Conservation (phyloP, 1,140 invertebrate genomes). For the Lithobius niger region DNA sequence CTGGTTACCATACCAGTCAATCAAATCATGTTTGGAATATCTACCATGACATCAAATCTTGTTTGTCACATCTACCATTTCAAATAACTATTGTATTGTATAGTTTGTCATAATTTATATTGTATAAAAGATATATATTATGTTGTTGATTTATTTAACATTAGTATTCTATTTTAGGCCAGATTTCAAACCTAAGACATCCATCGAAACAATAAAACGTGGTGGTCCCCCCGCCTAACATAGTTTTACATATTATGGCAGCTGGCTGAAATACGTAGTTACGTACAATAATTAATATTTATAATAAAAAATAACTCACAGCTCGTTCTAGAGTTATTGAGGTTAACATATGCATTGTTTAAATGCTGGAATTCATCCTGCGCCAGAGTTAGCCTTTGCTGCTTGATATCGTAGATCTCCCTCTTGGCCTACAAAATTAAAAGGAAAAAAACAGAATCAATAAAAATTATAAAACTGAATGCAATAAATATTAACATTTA, state of each 20-base stretch:
- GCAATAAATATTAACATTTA: neutral
- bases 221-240: no score
- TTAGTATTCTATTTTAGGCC: neutral
- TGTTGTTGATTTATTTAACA: neutral
- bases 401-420: conserved; percentile 90
- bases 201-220: neutral
- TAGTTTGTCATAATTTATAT: no score
- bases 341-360: conserved; percentile 66
- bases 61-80: no score
- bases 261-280: no score
- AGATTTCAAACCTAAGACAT: neutral
- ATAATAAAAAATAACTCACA: conserved; percentile 23
- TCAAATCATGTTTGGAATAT: no score
- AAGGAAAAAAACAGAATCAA: conserved; percentile 1
- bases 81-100: no score
- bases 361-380: conserved; percentile 93
- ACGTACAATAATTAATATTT: neutral
- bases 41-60: no score
- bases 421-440: conserved; percentile 67
- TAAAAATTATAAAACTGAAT: neutral
- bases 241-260: no score
- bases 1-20: no score
- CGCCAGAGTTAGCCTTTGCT: conserved; percentile 76
- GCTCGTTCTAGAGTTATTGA: conserved; percentile 32
- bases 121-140: neutral